Conservation (phyloP, 2,113 vertebrate genomes). For the Odocoileus virginianus region DNA sequence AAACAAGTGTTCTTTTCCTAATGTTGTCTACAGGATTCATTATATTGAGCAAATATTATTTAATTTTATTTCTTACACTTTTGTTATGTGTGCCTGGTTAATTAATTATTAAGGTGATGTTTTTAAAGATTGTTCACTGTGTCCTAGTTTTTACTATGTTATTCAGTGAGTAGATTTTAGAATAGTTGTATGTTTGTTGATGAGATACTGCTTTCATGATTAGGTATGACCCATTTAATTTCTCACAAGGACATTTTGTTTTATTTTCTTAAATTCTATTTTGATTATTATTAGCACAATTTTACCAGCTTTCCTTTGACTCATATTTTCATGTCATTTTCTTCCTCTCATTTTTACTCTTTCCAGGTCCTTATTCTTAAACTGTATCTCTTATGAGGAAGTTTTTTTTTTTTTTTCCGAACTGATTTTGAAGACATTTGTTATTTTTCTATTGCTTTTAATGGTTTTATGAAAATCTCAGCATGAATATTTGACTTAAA, state of each 20-base stretch:
- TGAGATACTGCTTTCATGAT: neutral
- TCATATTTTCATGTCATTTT: neutral
- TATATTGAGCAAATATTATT: neutral
- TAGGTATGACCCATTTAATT: neutral
- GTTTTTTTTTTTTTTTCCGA: neutral
- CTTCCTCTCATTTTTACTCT: neutral
- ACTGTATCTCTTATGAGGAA: neutral
- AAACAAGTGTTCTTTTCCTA: neutral
- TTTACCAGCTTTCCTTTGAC: neutral
- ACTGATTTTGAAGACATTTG: neutral
- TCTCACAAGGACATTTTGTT: neutral
- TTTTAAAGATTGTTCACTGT: neutral
- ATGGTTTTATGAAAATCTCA: slow-evolving; percentile 18
- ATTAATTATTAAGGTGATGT: neutral
- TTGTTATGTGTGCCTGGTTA: neutral
- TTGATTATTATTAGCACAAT: neutral
- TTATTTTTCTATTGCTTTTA: slow-evolving; percentile 26
- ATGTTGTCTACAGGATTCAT: neutral
- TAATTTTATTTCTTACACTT: neutral
- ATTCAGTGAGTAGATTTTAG: neutral
- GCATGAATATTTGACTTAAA: slow-evolving; percentile 7
- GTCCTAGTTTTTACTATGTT: neutral
- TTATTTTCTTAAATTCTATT: neutral
- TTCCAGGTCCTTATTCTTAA: neutral
- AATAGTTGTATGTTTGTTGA: neutral